Percentiles rank a stretch among this genome's conserved stretches.
Conservation (phyloP, 2,797 vertebrate species). For the Syndactyla subalaris region DNA sequence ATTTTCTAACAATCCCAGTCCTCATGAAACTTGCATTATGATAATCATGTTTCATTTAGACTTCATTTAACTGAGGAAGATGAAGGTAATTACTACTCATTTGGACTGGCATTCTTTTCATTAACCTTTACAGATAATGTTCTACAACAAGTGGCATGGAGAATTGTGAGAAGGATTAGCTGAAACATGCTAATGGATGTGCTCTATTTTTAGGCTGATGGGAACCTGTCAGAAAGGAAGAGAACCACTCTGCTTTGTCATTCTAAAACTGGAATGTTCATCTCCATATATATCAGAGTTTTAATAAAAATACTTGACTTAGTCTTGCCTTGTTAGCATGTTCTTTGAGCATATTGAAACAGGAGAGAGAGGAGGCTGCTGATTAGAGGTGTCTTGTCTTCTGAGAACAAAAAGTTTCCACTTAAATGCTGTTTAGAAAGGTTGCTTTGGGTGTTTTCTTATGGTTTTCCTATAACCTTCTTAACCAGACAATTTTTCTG, state of each 20-base stretch:
- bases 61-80: constrained; percentile 22
- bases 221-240: constrained; percentile 8
- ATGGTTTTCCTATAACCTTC: not conserved
- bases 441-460: not conserved
- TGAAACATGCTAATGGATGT: not conserved
- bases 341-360: not conserved
- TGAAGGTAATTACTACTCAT: constrained; percentile 18
- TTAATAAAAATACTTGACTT: constrained; percentile 18
- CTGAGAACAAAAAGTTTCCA: not conserved
- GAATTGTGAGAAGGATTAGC: constrained; percentile 1
- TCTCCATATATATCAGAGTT: not conserved
- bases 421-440: not conserved
- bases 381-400: not conserved
- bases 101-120: constrained; percentile 23
- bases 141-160: not conserved
- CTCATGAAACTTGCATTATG: constrained; percentile 15
- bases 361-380: not conserved
- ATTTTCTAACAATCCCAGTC: not conserved
- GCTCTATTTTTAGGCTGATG: constrained; percentile 1
- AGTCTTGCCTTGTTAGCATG: constrained; percentile 11
- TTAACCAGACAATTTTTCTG: not conserved
- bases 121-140: constrained; percentile 12
- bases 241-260: constrained; percentile 20
- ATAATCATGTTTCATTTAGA: not conserved
- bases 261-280: not conserved